Percentiles rank a stretch among this genome's conserved stretches.
Evolutionary conservation across 2,888 invertebrate genomes (phyloP).

Genomic region (Bombylius discolor): DNA sequence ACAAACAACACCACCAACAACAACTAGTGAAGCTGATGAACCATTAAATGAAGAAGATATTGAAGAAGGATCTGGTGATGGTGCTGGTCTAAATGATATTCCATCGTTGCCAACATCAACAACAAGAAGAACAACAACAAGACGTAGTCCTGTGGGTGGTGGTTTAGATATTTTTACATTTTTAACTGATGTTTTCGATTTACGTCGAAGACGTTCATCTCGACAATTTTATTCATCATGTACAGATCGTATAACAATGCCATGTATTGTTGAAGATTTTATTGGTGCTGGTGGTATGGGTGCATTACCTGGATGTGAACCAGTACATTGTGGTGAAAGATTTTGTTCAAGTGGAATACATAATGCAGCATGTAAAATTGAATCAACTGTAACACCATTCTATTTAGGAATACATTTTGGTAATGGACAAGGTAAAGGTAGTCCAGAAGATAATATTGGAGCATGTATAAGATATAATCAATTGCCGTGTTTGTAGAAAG

Average conservation of each 20-base stretch:
- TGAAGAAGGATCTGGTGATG: slow-evolving; percentile 40
- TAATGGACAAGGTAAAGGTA: slow-evolving; percentile 47
- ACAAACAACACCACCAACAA: background rate
- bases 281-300: slow-evolving; percentile 49
- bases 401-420: slow-evolving; percentile 68
- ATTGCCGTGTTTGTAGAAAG: slow-evolving; percentile 44
- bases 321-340: slow-evolving; percentile 63
- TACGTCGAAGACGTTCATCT: slow-evolving; percentile 13
- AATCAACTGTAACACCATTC: slow-evolving; percentile 65
- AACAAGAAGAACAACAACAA: background rate
- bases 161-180: slow-evolving; percentile 33
- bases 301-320: slow-evolving; percentile 48
- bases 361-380: slow-evolving; percentile 43
- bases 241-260: slow-evolving; percentile 60
- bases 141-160: slow-evolving; percentile 20
- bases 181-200: slow-evolving; percentile 23
- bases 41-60: slow-evolving; percentile 36
- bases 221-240: slow-evolving; percentile 39
- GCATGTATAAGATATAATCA: slow-evolving; percentile 65
- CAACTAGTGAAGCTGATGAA: slow-evolving; percentile 11
- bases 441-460: slow-evolving; percentile 69
- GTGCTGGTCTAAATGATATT: slow-evolving; percentile 24
- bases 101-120: slow-evolving; percentile 7
- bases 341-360: slow-evolving; percentile 45
- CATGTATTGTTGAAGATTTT: slow-evolving; percentile 74